Evolutionary conservation across 2,797 vertebrate species (phyloP).

Genomic region (Notolabrus celidotus): DNA sequence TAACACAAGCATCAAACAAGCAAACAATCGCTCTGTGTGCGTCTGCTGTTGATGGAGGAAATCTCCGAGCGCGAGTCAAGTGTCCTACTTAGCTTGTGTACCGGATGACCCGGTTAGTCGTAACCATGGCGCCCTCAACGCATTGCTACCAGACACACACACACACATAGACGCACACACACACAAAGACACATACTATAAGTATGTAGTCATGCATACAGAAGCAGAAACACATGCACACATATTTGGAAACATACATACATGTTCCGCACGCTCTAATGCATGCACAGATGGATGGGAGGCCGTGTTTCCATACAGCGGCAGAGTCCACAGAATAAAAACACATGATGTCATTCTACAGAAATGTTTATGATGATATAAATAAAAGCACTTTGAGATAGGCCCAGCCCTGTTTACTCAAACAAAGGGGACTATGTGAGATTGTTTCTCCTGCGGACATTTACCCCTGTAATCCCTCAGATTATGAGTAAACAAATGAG

Average conservation of each 20-base stretch:
- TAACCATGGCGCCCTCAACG: conserved; percentile 50
- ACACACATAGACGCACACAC: conserved; percentile 34
- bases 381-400: neutral
- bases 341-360: neutral
- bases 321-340: neutral
- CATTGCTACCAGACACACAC: conserved; percentile 37
- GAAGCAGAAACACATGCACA: conserved; percentile 36
- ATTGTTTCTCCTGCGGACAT: conserved; percentile 1
- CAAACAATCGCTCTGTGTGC: conserved; percentile 2
- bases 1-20: conserved; percentile 32
- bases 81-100: conserved; percentile 71
- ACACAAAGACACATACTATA: conserved; percentile 39
- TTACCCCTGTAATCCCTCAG: conserved; percentile 11
- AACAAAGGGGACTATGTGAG: neutral
- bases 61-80: conserved; percentile 49
- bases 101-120: conserved; percentile 68
- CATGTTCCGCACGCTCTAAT: conserved; percentile 11
- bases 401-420: neutral
- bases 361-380: neutral
- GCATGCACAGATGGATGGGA: conserved; percentile 40
- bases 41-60: conserved; percentile 27
- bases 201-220: conserved; percentile 60
- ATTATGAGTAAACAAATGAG: conserved; percentile 12
- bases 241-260: conserved; percentile 34
- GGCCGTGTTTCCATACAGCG: neutral